phyloP scores from a whole-genome alignment of 2,113 vertebrate species.

The Paradoxurus hermaphroditus region DNA sequence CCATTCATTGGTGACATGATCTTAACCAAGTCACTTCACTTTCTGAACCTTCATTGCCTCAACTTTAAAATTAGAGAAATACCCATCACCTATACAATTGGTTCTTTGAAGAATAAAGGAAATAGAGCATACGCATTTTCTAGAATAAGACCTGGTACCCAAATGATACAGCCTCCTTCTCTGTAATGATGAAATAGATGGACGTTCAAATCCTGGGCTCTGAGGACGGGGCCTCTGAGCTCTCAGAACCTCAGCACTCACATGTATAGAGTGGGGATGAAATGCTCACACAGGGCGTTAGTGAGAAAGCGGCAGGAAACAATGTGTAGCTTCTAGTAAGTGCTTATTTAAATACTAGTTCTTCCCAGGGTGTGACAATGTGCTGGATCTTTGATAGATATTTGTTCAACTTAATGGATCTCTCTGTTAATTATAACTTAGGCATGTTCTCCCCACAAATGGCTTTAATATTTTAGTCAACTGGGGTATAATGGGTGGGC shows the following conservation, averaged over 20 bases:
- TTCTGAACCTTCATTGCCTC: not conserved
- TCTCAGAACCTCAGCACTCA: not conserved
- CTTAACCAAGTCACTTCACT: not conserved
- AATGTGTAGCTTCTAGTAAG: not conserved
- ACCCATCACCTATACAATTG: accelerated
- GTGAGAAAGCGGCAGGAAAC: not conserved
- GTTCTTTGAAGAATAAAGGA: not conserved
- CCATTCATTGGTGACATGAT: no score
- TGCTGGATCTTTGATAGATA: not conserved
- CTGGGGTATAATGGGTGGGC: not conserved
- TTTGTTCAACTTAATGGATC: not conserved
- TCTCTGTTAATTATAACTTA: not conserved
- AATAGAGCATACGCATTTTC: not conserved
- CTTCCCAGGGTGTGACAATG: not conserved
- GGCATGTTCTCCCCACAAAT: not conserved
- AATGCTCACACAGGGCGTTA: not conserved
- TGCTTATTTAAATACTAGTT: no score
- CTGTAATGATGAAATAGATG: not conserved
- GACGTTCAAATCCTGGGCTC: not conserved
- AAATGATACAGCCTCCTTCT: not conserved
- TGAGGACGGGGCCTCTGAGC: not conserved
- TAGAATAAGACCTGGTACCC: no score
- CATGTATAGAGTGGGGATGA: not conserved
- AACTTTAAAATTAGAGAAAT: not conserved
- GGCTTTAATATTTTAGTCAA: not conserved